Base-by-base conservation (phyloP, 1,140 invertebrate genomes). In the Orchesella cincta region DNA sequence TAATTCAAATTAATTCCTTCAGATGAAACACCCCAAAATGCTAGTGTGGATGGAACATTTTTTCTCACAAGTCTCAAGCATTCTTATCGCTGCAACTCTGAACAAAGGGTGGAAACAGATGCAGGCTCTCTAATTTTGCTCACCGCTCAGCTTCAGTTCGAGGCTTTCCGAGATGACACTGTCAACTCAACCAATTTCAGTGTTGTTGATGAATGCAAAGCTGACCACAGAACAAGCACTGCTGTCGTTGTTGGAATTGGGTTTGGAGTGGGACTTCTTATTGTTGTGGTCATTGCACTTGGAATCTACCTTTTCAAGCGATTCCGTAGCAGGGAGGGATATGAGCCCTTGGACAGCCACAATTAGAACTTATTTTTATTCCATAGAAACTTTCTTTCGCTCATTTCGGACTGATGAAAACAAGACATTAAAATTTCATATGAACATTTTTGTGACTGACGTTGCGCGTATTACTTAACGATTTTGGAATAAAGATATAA, bases 311-410 rank as follows among this genome's bases (percentile, higher is more conserved):
- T 29, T 8, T 29, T 67, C 28, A 67, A 67, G 31, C 62, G 62
- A 14, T 67, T 2, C n/a, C 62, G 62, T 29, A 8, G 8, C 39
- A 26, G 62, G 2, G 62, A 29, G 8, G 62, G 62, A 31, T 67
- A 67, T 33, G 8, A 67, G n/a, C 62, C 26, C 8, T 29, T 67
- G 2, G 31, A 67, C 5, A 57, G 12, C 23, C 26, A 57, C 54
- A 16, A 23, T 16, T 57, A 57, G n/a, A 57, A 46, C 39, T 46
- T 46, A 26, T 57, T 8, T 57, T 14, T 57, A 16, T 57, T 8
- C 54, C 54, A 57, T 57, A 57, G 54, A 57, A 57, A 57, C 54
- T 57, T 57, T 57, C 26, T 16, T 57, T n/a, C n/a, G n/a, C n/a
- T n/a, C n/a, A n/a, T n/a, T n/a, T n/a, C n/a, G n/a, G 54, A 57